phyloP scores from a whole-genome alignment of 2,888 invertebrate genomes.

The Itoplectis maculator region DNA sequence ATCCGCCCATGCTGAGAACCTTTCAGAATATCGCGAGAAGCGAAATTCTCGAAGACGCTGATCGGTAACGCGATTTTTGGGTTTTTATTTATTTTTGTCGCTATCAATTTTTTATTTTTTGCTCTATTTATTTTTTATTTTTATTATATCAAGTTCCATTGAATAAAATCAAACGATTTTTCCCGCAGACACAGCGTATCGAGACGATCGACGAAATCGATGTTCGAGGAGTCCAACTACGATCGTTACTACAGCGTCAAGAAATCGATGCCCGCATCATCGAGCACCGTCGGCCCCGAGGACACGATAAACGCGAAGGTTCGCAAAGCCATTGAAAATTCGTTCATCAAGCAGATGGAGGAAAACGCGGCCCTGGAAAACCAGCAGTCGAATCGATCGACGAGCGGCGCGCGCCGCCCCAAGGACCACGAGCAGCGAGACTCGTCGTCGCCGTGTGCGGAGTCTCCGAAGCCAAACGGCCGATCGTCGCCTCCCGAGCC shows the following conservation, averaged over 20 bases:
- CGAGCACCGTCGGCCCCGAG: constrained; percentile 49
- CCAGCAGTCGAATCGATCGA: constrained; percentile 52
- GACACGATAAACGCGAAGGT: constrained; percentile 78
- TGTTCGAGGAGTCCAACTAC: constrained; percentile 78
- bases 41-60: constrained; percentile 79
- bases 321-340: constrained; percentile 81
- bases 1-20: constrained; percentile 75
- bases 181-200: constrained; percentile 74
- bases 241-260: constrained; percentile 67
- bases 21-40: constrained; percentile 78
- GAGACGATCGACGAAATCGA: constrained; percentile 79
- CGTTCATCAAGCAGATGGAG: constrained; percentile 82
- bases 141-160: not conserved
- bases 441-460: constrained; percentile 15
- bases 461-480: constrained; percentile 43
- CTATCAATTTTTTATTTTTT: not conserved
- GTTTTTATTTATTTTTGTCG: not conserved
- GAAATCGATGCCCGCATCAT: constrained; percentile 47
- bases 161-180: not conserved
- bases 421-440: not conserved
- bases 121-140: too few species aligned
- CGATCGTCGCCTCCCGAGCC: constrained; percentile 38
- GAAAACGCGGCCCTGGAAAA: constrained; percentile 75
- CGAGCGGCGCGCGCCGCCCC: not conserved
- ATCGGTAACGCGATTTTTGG: constrained; percentile 63